Percentiles rank a stretch among this genome's conserved stretches.
These are phyloP conservation scores for Lasioglossum baleicum DNA, from an alignment of 1,140 invertebrate genomes.

Conservation along the genomic window DNA sequence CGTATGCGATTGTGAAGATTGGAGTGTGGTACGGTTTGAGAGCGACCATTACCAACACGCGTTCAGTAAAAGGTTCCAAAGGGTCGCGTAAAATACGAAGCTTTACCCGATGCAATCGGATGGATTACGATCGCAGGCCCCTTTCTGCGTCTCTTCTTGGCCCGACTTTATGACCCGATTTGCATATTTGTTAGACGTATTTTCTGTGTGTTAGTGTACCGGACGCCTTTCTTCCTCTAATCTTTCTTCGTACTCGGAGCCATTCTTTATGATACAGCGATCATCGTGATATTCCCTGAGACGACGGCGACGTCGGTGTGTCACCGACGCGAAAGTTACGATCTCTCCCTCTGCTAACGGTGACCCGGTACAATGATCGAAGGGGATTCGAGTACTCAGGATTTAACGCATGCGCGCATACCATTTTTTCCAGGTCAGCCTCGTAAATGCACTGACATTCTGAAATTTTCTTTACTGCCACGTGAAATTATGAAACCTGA, in stretches of 20 bases:
- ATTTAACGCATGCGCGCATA: neutral
- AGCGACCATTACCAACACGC: neutral
- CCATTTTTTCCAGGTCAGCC: too few relatives aligned
- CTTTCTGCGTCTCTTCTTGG: neutral
- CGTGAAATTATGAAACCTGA: too few relatives aligned
- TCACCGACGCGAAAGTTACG: conserved; percentile 51
- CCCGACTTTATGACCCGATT: conserved; percentile 42
- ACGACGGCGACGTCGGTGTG: conserved; percentile 16
- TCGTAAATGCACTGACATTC: too few relatives aligned
- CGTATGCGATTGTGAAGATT: neutral
- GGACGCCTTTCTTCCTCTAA: conserved; percentile 16
- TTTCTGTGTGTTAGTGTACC: conserved; percentile 22
- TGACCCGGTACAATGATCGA: conserved; percentile 27
- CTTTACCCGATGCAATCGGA: conserved; percentile 13
- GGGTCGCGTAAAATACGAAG: neutral
- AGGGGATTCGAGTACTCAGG: neutral
- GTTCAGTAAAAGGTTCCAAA: neutral
- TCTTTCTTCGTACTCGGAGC: conserved; percentile 30
- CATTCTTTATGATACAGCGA: conserved; percentile 51
- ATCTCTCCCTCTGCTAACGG: neutral
- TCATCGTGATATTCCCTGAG: conserved; percentile 15
- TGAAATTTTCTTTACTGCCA: too few relatives aligned
- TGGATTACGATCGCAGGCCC: conserved; percentile 12
- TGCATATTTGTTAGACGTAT: conserved; percentile 41
- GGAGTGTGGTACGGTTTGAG: neutral